Conservation (phyloP, 2,113 vertebrate genomes). For the Cepphus grylle region DNA sequence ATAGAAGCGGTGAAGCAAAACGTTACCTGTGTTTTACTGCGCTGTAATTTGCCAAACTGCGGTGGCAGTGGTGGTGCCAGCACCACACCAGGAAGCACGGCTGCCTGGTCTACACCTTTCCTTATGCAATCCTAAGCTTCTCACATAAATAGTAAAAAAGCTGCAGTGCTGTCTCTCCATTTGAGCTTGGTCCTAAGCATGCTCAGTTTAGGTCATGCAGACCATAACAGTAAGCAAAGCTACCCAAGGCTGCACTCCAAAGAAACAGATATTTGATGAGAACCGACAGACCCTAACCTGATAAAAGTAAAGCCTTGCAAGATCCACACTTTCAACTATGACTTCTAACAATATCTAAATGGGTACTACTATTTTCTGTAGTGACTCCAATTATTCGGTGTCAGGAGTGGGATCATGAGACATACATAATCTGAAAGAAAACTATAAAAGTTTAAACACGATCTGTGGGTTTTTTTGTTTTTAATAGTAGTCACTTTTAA, state of each 20-base stretch:
- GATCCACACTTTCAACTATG: background rate
- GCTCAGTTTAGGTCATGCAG: background rate
- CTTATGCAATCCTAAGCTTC: background rate
- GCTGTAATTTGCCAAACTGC: background rate
- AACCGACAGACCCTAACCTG: background rate
- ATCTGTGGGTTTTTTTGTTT: background rate
- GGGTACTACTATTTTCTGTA: background rate
- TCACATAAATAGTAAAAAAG: background rate
- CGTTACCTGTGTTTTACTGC: background rate
- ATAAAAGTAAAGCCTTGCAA: background rate
- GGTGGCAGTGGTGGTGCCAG: background rate
- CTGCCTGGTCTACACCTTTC: background rate
- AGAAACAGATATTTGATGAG: background rate
- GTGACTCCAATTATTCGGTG: background rate
- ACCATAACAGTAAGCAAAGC: background rate
- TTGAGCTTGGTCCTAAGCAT: background rate
- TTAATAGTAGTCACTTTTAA: background rate
- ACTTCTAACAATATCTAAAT: background rate
- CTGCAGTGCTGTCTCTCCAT: background rate
- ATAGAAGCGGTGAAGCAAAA: background rate
- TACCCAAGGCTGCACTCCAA: background rate
- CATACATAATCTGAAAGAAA: background rate
- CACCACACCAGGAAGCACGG: accelerated
- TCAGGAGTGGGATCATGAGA: background rate
- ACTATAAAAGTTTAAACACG: background rate